Evolutionary conservation across 2,113 vertebrate species (phyloP).

Genomic region (Himantopus leucocephalus): DNA sequence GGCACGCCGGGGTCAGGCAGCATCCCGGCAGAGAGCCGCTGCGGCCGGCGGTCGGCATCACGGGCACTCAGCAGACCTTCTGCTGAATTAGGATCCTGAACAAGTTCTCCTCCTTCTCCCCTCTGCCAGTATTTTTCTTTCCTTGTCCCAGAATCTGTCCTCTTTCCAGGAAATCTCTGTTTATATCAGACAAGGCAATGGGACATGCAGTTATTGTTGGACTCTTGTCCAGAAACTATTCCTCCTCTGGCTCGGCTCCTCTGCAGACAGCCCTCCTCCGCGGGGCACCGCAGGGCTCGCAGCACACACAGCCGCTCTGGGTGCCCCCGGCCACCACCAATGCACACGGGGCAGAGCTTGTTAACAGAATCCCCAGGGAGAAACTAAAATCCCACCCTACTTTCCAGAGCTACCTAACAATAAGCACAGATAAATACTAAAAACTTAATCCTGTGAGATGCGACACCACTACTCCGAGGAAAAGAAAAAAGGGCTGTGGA

Average conservation of each 20-base stretch:
- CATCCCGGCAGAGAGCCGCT: neutral
- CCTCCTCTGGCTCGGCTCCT: neutral
- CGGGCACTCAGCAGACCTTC: neutral
- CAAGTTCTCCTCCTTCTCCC: neutral
- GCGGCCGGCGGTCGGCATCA: neutral
- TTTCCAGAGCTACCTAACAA: neutral
- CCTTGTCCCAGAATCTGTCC: neutral
- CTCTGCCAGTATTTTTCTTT: neutral
- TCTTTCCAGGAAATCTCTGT: slow-evolving; percentile 24
- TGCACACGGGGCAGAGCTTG: neutral
- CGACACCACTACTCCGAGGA: neutral
- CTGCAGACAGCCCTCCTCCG: neutral
- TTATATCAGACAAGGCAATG: neutral
- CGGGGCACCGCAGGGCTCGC: neutral
- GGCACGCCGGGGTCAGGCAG: neutral
- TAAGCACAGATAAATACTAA: neutral
- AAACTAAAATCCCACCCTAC: neutral
- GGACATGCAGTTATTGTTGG: neutral
- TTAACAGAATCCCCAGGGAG: neutral
- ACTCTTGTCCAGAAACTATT: neutral
- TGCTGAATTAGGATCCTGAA: neutral
- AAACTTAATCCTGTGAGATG: neutral
- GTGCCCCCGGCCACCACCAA: neutral
- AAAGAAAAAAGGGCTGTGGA: neutral
- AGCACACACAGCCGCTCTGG: neutral